Base-by-base conservation (phyloP, 2,888 invertebrate genomes). In the Acleris laterana region DNA sequence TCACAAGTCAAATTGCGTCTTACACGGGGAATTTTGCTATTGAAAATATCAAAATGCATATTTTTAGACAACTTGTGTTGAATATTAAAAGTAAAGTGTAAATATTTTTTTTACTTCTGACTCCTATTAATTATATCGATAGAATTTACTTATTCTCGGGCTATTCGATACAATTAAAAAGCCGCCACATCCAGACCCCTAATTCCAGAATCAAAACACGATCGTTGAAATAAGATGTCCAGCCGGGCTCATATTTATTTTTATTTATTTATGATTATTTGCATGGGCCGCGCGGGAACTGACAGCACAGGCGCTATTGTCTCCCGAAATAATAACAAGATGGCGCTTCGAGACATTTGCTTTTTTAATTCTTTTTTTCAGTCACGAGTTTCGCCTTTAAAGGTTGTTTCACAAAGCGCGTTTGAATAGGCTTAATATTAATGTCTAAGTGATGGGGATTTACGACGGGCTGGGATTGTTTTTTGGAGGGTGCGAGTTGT, bases 251-350 rank as follows among this genome's bases (percentile, higher is more conserved):
- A 90, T 90, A 90, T 90, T 89, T 88, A 88, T 90, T 90, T 91
- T 91, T 89, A 90, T 90, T 91, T 90, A 92, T 93, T 92, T 90
- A 90, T 90, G 90, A 90, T 88, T 90, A 90, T 90, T 90, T 90
- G 90, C 90, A 90, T 90, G 89, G 84, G 74, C 84, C 90, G 89
- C 90, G 90, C 88, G 81, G 88, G 80, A 87, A 84, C 83, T 89
- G 90, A 90, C 90, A 90, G 84, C 78, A 73, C 79, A 87, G 88
- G 85, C 90, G 88, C 90, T 90, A 90, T 90, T 90, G 90, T 90
- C 81, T 88, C 85, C 87, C 83, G 79, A 88, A 89, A 90, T 90
- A 90, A 90, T 90, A 90, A 89, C 90, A 88, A 89, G 88, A 89
- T 90, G 88, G 88, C 89, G 88, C 87, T 90, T 86, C 81, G 78